Evolutionary conservation across 2,888 invertebrate species (phyloP).

Genomic region (Heliconius hortense): DNA sequence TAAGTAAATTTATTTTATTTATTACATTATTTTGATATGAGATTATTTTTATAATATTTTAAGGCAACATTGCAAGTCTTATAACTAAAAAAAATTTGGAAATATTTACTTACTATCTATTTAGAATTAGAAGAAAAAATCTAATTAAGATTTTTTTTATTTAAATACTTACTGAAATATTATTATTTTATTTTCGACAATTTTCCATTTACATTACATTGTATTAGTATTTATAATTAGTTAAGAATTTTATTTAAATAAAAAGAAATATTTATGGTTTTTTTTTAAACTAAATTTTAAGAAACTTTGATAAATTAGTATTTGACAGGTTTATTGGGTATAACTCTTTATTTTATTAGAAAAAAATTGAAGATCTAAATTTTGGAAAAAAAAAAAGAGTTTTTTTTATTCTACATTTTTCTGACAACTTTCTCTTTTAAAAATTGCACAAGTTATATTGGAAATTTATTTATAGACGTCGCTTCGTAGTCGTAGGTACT

Average conservation of each 20-base stretch:
- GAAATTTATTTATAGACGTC: not conserved
- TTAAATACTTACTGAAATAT: too few relatives aligned
- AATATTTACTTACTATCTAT: slow-evolving; percentile 3
- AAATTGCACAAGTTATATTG: slow-evolving; percentile 6
- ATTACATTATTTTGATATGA: not conserved
- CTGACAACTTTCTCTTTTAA: not conserved
- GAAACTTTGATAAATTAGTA: not conserved
- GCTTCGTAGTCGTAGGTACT: slow-evolving; percentile 6
- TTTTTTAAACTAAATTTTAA: not conserved
- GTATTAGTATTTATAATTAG: not conserved
- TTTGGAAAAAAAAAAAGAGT: not conserved
- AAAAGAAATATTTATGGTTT: not conserved
- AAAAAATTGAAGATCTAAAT: not conserved
- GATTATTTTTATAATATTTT: slow-evolving; percentile 1
- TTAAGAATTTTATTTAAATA: not conserved
- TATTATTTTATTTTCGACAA: too few relatives aligned
- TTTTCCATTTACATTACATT: not conserved
- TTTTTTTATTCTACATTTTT: not conserved
- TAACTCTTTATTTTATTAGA: not conserved
- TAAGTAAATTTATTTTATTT: not conserved
- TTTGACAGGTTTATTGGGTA: not conserved
- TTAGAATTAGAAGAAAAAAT: slow-evolving; percentile 1
- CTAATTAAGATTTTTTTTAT: not conserved
- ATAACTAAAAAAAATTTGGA: not conserved
- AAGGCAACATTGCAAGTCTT: not conserved